Conservation (phyloP, 2,888 invertebrate species). For the Agrotis puta region DNA sequence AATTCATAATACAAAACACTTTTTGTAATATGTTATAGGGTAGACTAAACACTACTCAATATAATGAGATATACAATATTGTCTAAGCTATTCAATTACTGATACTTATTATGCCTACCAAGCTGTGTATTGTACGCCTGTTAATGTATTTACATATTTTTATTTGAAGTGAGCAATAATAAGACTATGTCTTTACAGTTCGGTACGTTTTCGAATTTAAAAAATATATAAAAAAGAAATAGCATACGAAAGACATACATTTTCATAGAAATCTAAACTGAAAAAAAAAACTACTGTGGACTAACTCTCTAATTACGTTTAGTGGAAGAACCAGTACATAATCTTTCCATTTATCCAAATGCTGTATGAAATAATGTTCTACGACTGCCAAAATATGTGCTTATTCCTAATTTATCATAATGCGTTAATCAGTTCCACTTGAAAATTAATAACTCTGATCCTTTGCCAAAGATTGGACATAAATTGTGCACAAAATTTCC, state of each 20-base stretch:
- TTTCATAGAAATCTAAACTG: background rate
- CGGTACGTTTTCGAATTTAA: no score
- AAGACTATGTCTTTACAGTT: no score
- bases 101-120: background rate
- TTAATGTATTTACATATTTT: no score
- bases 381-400: conserved; percentile 22
- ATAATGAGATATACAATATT: conserved; percentile 4
- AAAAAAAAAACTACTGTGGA: conserved; percentile 3
- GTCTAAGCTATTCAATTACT: no score
- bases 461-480: conserved; percentile 29
- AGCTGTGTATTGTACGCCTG: no score
- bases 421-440: conserved; percentile 5
- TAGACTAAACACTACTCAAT: conserved; percentile 23
- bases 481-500: conserved; percentile 5
- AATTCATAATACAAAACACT: background rate
- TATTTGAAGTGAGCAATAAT: no score
- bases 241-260: background rate
- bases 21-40: background rate
- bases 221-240: no score
- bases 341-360: background rate
- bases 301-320: background rate
- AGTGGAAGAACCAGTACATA: no score
- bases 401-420: conserved; percentile 6
- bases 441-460: conserved; percentile 13
- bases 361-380: background rate